Evolutionary conservation across 2,113 vertebrate species (phyloP).

Genomic region (Chamaea fasciata): DNA sequence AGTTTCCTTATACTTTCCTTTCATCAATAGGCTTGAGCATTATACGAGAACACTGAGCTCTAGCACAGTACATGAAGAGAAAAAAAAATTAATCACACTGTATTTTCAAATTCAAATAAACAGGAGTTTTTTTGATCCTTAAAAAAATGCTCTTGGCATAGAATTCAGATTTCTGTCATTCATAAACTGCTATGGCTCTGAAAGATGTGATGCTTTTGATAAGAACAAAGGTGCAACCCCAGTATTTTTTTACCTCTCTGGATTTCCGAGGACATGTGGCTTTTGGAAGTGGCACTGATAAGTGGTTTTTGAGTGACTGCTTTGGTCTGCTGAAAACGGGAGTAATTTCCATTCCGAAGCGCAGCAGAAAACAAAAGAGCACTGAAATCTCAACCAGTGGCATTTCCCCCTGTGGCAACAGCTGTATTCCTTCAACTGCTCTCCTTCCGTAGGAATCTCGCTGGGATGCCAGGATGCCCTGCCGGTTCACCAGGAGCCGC

Average conservation of each 20-base stretch:
- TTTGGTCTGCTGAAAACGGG: not conserved
- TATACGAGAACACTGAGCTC: not conserved
- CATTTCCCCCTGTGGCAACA: not conserved
- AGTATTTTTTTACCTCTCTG: slow-evolving; percentile 32
- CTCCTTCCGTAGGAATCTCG: not conserved
- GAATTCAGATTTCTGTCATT: not conserved
- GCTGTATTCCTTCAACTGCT: slow-evolving; percentile 18
- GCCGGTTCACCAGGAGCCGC: not conserved
- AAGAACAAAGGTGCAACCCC: not conserved
- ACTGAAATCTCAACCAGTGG: slow-evolving; percentile 8
- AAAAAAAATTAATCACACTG: accelerated
- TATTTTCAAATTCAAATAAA: not conserved
- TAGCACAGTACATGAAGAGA: not conserved
- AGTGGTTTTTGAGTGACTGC: not conserved
- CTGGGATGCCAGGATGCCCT: slow-evolving; percentile 1
- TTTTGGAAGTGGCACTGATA: slow-evolving; percentile 34
- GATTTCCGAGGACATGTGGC: slow-evolving; percentile 34
- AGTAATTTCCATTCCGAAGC: not conserved
- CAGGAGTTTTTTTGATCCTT: not conserved
- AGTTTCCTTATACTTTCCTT: not conserved
- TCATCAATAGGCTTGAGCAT: not conserved
- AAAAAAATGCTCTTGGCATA: not conserved
- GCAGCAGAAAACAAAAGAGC: slow-evolving; percentile 12
- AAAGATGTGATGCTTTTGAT: not conserved
- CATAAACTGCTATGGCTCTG: not conserved